Evolutionary conservation across 1,140 invertebrate genomes (phyloP).

Genomic region (Daktulosphaira vitifoliae): DNA sequence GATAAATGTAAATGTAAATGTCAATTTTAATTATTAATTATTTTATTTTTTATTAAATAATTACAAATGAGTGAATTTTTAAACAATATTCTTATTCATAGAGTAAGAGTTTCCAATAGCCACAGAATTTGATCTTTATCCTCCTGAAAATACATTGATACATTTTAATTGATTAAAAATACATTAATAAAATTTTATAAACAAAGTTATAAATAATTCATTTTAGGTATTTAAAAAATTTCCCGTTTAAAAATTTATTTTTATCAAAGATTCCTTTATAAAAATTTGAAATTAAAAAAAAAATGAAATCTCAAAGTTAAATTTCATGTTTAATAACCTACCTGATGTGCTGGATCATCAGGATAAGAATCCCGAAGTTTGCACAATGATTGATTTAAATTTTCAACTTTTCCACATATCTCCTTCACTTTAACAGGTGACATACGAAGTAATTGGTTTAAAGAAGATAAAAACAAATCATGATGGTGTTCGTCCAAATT

Average conservation of each 20-base stretch:
- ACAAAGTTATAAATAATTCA: no score
- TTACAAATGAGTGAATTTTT: no score
- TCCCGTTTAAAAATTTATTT: no score
- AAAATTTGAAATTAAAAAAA: no score
- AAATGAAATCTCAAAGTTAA: no score
- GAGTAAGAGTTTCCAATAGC: constrained; percentile 14
- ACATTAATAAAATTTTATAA: no score
- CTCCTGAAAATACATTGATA: background rate
- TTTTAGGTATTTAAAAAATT: no score
- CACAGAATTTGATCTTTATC: constrained; percentile 19
- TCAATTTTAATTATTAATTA: no score
- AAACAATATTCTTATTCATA: background rate
- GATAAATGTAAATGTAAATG: no score
- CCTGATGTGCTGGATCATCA: background rate
- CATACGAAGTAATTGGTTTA: background rate
- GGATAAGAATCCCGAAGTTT: background rate
- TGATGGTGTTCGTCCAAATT: background rate
- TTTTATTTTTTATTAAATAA: background rate
- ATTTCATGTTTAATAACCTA: constrained; percentile 2
- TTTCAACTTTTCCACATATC: background rate
- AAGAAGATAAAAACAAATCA: constrained; percentile 1
- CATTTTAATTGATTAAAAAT: no score
- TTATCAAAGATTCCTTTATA: no score
- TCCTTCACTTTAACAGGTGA: constrained; percentile 4
- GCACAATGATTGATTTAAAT: background rate